Percentiles rank a stretch among this genome's conserved stretches.
Evolutionary conservation across 2,113 vertebrate species (phyloP).

Genomic region (Callithrix jacchus): DNA sequence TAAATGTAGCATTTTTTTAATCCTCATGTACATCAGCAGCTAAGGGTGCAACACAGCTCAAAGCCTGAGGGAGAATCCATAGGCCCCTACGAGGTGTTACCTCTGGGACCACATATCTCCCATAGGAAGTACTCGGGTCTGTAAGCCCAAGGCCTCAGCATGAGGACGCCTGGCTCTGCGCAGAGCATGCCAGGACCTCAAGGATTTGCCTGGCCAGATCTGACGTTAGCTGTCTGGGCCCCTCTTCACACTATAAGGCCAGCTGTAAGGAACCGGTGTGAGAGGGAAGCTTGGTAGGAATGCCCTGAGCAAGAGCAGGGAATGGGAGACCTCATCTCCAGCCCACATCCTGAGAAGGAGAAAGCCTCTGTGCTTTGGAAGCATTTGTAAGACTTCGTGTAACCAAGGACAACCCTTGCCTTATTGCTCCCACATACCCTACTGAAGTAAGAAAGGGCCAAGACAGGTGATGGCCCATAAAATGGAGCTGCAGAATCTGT

Average conservation of each 20-base stretch:
- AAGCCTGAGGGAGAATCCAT: neutral
- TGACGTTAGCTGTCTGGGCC: neutral
- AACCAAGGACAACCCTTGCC: too few relatives aligned
- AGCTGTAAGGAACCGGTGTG: neutral
- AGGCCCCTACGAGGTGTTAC: neutral
- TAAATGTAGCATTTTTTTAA: neutral
- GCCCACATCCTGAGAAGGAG: neutral
- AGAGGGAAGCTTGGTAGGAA: neutral
- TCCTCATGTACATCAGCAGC: neutral
- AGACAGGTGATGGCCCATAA: neutral
- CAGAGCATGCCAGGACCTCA: neutral
- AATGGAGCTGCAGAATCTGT: neutral
- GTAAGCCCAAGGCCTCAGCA: neutral
- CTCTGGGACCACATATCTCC: neutral
- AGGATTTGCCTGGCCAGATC: neutral
- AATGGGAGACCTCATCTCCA: neutral
- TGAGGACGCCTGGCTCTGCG: neutral
- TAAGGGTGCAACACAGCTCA: neutral
- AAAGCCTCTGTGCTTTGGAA: neutral
- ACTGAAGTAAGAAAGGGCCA: neutral
- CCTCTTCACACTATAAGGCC: neutral
- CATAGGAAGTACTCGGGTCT: neutral
- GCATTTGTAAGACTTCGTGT: accelerated
- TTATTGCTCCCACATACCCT: neutral
- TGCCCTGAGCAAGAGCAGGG: accelerated